Conservation (phyloP, 1,140 invertebrate species). For the Aphidius gifuensis region DNA sequence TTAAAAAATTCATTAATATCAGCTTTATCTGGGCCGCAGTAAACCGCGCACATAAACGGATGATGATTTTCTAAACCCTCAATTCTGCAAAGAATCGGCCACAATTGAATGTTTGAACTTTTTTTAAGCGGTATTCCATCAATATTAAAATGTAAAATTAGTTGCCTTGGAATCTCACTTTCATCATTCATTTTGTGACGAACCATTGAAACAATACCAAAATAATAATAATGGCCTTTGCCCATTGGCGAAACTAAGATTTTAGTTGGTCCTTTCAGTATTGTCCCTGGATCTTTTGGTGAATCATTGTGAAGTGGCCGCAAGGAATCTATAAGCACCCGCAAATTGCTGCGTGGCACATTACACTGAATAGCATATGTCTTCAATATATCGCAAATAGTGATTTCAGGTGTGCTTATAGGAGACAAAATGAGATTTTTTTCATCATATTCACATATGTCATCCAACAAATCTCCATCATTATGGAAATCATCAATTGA, state of each 20-base stretch:
- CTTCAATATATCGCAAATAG: not conserved
- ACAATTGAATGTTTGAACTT: slow-evolving; percentile 3
- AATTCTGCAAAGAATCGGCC: slow-evolving; percentile 4
- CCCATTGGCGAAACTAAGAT: not conserved
- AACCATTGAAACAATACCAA: not conserved
- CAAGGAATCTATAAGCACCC: not conserved
- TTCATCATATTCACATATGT: not conserved
- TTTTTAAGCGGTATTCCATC: not conserved
- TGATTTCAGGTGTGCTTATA: not conserved
- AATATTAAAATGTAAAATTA: not conserved
- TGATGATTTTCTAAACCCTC: not conserved
- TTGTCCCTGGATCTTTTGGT: not conserved
- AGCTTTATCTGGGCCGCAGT: not conserved
- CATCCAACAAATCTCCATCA: too few relatives aligned
- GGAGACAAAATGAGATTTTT: too few relatives aligned
- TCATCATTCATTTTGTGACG: not conserved
- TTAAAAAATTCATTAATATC: not conserved
- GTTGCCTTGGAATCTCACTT: not conserved
- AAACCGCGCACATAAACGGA: not conserved
- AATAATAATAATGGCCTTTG: slow-evolving; percentile 1
- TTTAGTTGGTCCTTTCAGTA: not conserved
- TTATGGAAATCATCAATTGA: not conserved
- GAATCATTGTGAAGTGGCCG: not conserved
- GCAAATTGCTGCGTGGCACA: not conserved
- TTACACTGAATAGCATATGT: slow-evolving; percentile 1